phyloP scores from a whole-genome alignment of 2,888 invertebrate species.

The Mesorhabditis sp. region DNA sequence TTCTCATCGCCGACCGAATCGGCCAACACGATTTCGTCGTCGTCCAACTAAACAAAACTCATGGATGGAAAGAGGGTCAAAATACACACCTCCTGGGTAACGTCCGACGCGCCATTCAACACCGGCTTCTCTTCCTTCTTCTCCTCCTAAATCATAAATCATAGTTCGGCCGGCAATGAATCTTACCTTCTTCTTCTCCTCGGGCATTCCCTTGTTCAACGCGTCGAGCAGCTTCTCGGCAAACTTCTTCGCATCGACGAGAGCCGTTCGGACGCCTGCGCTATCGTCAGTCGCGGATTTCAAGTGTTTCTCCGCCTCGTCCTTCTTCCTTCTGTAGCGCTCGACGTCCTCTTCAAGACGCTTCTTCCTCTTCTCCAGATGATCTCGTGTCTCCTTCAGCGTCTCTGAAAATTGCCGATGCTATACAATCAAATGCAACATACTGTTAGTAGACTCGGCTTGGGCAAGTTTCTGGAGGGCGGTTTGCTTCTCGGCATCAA shows the following conservation, averaged over 20 bases:
- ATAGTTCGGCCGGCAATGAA: background rate
- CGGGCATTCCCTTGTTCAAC: constrained; percentile 36
- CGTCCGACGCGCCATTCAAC: background rate
- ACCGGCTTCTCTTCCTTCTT: constrained; percentile 19
- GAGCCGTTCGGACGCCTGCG: background rate
- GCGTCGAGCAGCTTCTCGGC: constrained; percentile 22
- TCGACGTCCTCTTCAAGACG: constrained; percentile 41
- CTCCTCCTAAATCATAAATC: constrained; percentile 7
- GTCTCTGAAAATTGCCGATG: constrained; percentile 14
- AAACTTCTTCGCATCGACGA: constrained; percentile 7
- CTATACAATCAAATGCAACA: background rate
- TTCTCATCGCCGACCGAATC: constrained; percentile 13
- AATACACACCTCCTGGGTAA: no score
- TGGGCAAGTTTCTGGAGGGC: constrained; percentile 16
- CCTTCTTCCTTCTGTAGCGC: constrained; percentile 37
- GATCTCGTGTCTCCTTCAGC: constrained; percentile 13
- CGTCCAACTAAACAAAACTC: constrained; percentile 11
- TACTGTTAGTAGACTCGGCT: background rate
- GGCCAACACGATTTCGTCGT: constrained; percentile 14
- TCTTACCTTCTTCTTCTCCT: constrained; percentile 10
- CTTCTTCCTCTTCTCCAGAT: constrained; percentile 34
- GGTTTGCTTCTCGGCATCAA: constrained; percentile 47
- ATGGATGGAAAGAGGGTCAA: background rate
- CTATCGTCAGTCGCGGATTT: constrained; percentile 1
- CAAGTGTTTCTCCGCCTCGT: constrained; percentile 39